Evolutionary conservation across 2,113 vertebrate species (phyloP), one percentile per base, ranked within the genome.

Genomic region (Poicephalus meyeri): DNA sequence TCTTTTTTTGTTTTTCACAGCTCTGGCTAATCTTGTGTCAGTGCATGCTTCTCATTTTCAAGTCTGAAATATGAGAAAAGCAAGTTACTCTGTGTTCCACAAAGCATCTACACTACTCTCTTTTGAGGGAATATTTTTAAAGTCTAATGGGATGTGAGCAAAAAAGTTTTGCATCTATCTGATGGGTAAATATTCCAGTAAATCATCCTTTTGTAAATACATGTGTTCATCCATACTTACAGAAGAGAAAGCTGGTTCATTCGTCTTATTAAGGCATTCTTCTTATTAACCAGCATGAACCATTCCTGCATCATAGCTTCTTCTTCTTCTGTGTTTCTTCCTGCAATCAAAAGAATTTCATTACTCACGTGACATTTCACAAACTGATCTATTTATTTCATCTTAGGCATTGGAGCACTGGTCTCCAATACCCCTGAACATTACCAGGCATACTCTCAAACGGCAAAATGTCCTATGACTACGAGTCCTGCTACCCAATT

Each of bases 201-300:
- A 84, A 88, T n/a, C 9, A 79, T 7, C 42, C 26, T 66, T 89
- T 71, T 28, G 60, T 69, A 96, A 97, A 93, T 29, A 82, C 31
- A 2, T 5, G 33, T 10, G 55, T 18, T 73, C 68, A 63, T 58
- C 58, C 29, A 19, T 97, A 99, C 99, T 97, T 98, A 99, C 99
- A 99, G 98, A 84, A 99, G 98, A 73, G 99, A 99, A 87, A 99
- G 99, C 97, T 99, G 99, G 98, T 99, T 99, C 99, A 99, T 99
- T 95, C 99, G 97, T 86, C 99, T 97, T 97, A 99, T 99, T 94
- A 99, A 98, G 64, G 99, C 99, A 80, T 99, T 99, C 98, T 99
- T 99, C 98, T 99, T 99, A 96, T 99, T 99, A 94, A 99, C 99
- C 98, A 99, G 96, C 98, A 99, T 99, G 98, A 99, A 99, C 99